Conservation (phyloP, 2,797 vertebrate species). For the Squalus acanthias region DNA sequence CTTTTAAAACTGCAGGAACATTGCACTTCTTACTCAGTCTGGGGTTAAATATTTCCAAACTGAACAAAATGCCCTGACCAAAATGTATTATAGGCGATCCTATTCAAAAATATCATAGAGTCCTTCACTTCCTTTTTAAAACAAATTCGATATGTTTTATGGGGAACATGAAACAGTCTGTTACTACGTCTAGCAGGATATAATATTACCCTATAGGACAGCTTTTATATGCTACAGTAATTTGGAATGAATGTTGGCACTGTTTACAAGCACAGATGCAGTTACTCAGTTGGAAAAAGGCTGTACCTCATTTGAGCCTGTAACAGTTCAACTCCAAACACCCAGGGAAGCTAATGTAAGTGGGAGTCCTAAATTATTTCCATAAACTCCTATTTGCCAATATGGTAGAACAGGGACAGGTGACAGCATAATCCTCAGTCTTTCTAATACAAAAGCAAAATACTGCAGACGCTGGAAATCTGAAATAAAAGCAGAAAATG, state of each 20-base stretch:
- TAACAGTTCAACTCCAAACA: background rate
- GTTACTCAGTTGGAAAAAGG: background rate
- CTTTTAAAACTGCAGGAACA: background rate
- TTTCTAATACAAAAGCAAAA: background rate
- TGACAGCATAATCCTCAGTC: background rate
- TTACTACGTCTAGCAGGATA: background rate
- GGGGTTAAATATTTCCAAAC: background rate
- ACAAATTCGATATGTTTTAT: background rate
- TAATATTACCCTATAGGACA: background rate
- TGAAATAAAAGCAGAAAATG: background rate
- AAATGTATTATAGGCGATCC: background rate
- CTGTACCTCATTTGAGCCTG: background rate
- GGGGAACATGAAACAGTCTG: background rate
- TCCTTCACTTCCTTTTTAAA: background rate
- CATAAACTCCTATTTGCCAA: background rate
- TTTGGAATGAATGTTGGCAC: background rate
- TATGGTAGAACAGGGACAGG: background rate
- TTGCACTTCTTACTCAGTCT: background rate
- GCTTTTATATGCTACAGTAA: background rate
- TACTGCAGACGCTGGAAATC: too few relatives aligned
- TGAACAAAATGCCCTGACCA: slow-evolving; percentile 5
- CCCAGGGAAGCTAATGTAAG: background rate
- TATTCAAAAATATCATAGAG: background rate
- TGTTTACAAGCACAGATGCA: background rate
- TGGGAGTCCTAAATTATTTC: background rate